Evolutionary conservation across 2,888 invertebrate species (phyloP), one percentile per base, ranked within the genome.

Genomic region (Chouioia cunea): DNA sequence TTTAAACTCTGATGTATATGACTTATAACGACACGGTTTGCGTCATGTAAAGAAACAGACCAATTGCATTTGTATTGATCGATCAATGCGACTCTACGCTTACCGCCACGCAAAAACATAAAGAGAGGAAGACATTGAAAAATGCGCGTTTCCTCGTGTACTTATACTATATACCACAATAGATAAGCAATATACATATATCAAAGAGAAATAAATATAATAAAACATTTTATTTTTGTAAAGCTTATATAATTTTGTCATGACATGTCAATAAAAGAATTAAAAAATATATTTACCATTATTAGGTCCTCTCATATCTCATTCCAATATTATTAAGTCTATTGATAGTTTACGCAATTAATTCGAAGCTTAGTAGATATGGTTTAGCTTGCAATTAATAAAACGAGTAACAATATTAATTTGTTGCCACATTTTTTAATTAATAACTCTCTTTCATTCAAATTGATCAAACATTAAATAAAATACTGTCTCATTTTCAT

Each of bases 221-320:
- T 58, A 59, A 71, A 48, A 27, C 56, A 60, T 43, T 14, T 22
- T 65, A 64, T 59, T 59, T 69, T 65, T 72, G 65, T 72, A 72
- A 68, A 67, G 43, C 46, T 65, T 69, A 43, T 63, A 59, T 27
- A 43, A 43, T 52, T 44, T 18, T 63, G 22, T 71, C 44, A 62
- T 54, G 53, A 68, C 36, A 44, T 65, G 54, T 65, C 65, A 72
- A 72, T 72, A 72, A 72, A 68, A 50, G 18, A 15, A 36, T 43
- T 57, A 56, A 57, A 63, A 54, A 16, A 27, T 52, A 60, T 23
- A 27, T 4, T n/a, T 43, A 57, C 44, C 2, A 10, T 6, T 36
- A 10, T 6, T 12, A 36, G 2, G 6, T 27, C 12, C 36, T 10
- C 6, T 36, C 36, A 36, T 36, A 10, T 8, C 1, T 36, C 36